phyloP scores from a whole-genome alignment of 2,888 invertebrate species.

The Parnassius smintheus region DNA sequence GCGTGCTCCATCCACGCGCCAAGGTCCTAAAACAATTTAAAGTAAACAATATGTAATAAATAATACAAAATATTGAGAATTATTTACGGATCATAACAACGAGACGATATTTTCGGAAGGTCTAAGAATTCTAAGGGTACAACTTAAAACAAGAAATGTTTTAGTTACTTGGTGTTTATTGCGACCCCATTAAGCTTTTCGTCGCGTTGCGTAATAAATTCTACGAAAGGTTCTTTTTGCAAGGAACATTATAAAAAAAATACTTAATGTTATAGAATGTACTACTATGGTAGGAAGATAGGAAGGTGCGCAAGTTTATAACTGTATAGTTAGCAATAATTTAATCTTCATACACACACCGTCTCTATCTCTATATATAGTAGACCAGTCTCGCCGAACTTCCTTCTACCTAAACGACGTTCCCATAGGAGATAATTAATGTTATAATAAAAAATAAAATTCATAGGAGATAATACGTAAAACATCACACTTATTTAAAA shows the following conservation, averaged over 20 bases:
- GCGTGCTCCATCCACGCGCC: conserved; percentile 70
- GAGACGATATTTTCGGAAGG: conserved; percentile 65
- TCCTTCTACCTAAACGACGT: no score
- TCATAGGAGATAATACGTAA: no score
- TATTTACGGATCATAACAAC: conserved; percentile 56
- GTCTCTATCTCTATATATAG: no score
- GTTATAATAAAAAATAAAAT: no score
- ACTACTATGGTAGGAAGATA: neutral
- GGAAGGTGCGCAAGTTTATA: no score
- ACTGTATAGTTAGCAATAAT: neutral
- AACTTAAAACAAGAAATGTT: conserved; percentile 42
- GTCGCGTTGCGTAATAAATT: conserved; percentile 20
- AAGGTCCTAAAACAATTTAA: conserved; percentile 59
- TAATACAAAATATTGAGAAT: conserved; percentile 57
- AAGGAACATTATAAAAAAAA: neutral
- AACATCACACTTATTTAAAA: no score
- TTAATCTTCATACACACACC: no score
- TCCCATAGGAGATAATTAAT: no score
- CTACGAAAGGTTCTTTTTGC: conserved; percentile 10
- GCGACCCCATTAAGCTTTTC: conserved; percentile 27
- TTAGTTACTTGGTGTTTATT: conserved; percentile 37
- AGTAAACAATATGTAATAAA: conserved; percentile 49
- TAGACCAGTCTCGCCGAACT: no score
- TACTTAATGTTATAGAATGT: conserved; percentile 1
- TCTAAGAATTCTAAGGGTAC: conserved; percentile 39